Conservation (phyloP, 1,140 invertebrate species). For the Chrysopa pallens region DNA sequence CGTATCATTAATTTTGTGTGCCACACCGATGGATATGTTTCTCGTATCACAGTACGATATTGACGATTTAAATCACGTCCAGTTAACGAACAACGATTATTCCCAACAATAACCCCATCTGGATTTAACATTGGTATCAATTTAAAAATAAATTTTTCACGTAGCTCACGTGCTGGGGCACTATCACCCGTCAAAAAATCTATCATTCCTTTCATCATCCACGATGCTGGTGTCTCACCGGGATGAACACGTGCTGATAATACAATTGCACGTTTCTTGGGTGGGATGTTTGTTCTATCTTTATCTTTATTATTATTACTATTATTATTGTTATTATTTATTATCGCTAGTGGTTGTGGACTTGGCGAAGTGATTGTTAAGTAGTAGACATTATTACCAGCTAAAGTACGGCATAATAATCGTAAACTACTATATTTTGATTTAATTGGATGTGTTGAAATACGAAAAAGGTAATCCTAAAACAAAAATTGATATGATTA, state of each 20-base stretch:
- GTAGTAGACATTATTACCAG: constrained; percentile 82
- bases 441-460: constrained; percentile 59
- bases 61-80: constrained; percentile 78
- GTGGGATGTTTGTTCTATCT: constrained; percentile 5
- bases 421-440: constrained; percentile 60
- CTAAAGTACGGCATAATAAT: constrained; percentile 67
- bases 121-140: constrained; percentile 91
- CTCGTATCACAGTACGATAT: constrained; percentile 71
- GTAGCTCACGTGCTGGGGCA: constrained; percentile 56
- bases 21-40: constrained; percentile 85
- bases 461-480: constrained; percentile 45
- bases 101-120: constrained; percentile 89
- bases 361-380: constrained; percentile 69
- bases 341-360: constrained; percentile 11
- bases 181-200: constrained; percentile 76
- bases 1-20: constrained; percentile 79
- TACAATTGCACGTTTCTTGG: constrained; percentile 63
- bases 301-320: constrained; percentile 3
- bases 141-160: constrained; percentile 91
- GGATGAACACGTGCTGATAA: constrained; percentile 85
- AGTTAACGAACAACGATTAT: constrained; percentile 73
- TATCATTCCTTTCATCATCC: constrained; percentile 93
- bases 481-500: constrained; percentile 3
- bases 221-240: constrained; percentile 87
- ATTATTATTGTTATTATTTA: constrained; percentile 7